Base-by-base conservation (phyloP, 1,140 invertebrate species). In the Arctopsyche grandis region DNA sequence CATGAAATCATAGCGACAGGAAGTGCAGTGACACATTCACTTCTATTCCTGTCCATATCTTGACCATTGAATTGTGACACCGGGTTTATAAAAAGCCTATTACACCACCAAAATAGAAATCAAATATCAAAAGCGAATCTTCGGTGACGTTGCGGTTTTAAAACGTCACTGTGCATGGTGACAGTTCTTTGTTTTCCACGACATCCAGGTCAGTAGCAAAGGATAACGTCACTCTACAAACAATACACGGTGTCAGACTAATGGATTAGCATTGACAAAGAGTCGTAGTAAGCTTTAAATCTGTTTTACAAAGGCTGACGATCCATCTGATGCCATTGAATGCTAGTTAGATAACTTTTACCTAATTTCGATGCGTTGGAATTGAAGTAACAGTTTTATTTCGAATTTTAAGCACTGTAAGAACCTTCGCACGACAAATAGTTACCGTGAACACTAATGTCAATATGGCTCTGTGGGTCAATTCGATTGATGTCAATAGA, bases 401-500 rank as follows among this genome's bases (percentile, higher is more conserved):
- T 16, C 48, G 48, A 52, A 12, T 16, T 52, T 5, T 52, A 52
- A 52, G 16, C 12, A 52, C 48, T 14, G 16, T 52, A 16, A 52
- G 1, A 52, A 52, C 16, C 48, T 52, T 52, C 48, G 48, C 48
- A 52, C 3, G 16, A 52, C 16, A 38, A 38, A 38, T 38, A 38
- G 29, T 52, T 4, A 52, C 16, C 48, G 48, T 52, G 48, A 10
- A 52, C 48, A 52, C 48, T 52, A 5, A 52, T 52, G 48, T 52
- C 48, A 52, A 52, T 52, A 19, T 9, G 56, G 16, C 19, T 56
- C 19, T 38, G 29, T 60, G 21, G 56, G 56, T 60, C 56, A 60
- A 19, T 60, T 60, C 16, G 56, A 60, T n/a, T 60, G 14, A 56
- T 56, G 52, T 7, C 52, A 56, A 56, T 56, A 56, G 52, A 60